These are phyloP conservation scores for Lipophrys pholis DNA, from an alignment of 2,113 vertebrate species.

Conservation along the genomic window DNA sequence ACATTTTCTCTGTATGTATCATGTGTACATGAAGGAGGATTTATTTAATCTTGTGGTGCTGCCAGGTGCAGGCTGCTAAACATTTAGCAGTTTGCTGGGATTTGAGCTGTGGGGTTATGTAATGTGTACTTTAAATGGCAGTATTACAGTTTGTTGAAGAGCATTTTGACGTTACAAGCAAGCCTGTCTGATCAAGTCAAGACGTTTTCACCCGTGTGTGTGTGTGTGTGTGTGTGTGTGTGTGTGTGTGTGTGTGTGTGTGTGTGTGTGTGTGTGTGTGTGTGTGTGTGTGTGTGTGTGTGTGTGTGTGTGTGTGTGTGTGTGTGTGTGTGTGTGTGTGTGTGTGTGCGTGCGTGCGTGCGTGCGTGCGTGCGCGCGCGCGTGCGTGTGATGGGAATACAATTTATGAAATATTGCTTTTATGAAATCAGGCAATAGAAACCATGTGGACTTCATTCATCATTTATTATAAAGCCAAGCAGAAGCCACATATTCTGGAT, in stretches of 20 bases:
- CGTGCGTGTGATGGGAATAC: no score
- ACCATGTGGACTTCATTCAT: background rate
- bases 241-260: no score
- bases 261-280: no score
- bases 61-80: conserved; percentile 16
- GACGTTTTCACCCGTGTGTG: background rate
- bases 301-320: no score
- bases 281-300: no score
- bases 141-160: conserved; percentile 19
- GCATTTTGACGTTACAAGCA: conserved; percentile 18
- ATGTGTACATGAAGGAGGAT: conserved; percentile 36
- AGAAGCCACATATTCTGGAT: background rate
- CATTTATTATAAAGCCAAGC: background rate
- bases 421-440: background rate
- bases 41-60: conserved; percentile 52
- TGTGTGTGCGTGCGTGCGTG: no score
- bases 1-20: conserved; percentile 42
- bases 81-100: conserved; percentile 2
- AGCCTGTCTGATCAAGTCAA: conserved; percentile 20
- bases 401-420: background rate
- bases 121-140: conserved; percentile 13
- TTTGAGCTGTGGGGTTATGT: conserved; percentile 33
- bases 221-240: no score
- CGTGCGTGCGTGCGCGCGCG: no score
- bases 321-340: no score